These are phyloP conservation scores for Baccha elongata DNA, from an alignment of 2,888 invertebrate genomes.

Conservation along the genomic window DNA sequence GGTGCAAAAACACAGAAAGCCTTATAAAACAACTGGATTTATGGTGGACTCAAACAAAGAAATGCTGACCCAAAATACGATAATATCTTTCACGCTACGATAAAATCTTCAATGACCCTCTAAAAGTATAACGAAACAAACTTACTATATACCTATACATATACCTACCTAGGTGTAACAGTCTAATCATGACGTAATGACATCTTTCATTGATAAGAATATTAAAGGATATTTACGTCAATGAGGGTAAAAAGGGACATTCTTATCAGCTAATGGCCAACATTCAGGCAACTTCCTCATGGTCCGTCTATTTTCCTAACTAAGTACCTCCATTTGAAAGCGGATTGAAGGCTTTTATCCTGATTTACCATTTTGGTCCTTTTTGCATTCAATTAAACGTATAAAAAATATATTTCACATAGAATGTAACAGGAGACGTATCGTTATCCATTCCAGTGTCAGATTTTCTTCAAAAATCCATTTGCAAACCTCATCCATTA, in stretches of 20 bases:
- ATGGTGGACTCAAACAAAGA: not conserved
- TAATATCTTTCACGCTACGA: not conserved
- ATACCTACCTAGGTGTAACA: slow-evolving; percentile 4
- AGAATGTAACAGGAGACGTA: too few relatives aligned
- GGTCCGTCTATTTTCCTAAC: not conserved
- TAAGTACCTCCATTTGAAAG: slow-evolving; percentile 4
- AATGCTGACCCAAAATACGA: not conserved
- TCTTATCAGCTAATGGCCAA: slow-evolving; percentile 49
- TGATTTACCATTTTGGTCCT: slow-evolving; percentile 1
- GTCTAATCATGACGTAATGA: slow-evolving; percentile 31
- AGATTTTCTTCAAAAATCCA: slow-evolving; percentile 40
- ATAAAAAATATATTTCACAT: too few relatives aligned
- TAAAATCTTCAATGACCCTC: slow-evolving; percentile 29
- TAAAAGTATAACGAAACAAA: not conserved
- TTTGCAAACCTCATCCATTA: slow-evolving; percentile 48
- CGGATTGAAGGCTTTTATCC: slow-evolving; percentile 26
- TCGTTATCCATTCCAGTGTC: too few relatives aligned
- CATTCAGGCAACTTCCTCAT: slow-evolving; percentile 15
- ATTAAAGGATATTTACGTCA: slow-evolving; percentile 14
- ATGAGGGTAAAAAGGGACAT: slow-evolving; percentile 38
- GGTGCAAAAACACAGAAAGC: not conserved
- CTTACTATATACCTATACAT: too few relatives aligned
- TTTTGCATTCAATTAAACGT: slow-evolving; percentile 3
- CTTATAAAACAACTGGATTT: not conserved
- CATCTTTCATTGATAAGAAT: slow-evolving; percentile 28